Base-by-base conservation (phyloP, 2,113 vertebrate species). In the Channa argus region DNA sequence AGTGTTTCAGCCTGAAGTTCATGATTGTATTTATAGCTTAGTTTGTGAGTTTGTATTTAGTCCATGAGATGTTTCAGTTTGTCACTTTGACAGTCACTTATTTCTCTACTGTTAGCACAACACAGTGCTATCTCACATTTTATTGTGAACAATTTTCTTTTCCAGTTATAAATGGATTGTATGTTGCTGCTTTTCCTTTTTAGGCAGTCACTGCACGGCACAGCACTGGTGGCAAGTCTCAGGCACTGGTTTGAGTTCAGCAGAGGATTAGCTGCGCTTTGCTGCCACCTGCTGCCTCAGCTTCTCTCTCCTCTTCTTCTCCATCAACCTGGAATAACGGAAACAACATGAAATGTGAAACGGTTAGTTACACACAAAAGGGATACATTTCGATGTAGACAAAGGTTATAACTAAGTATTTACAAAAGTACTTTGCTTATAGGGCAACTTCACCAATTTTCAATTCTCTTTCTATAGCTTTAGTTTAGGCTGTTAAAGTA, bases 251-350 rank as follows among this genome's bases (percentile, higher is more conserved):
- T 61, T 34, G 14, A 66, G 43, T 33, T 12, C 5, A 72, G 67
- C 13, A 9, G 43, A 61, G 45, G 38, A 43, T 86, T 84, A 96
- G 82, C 90, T 96, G 77, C 95, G 94, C 66, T 95, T 96, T 80
- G 91, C 93, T 52, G 90, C 92, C 85, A 95, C 88, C 82, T 96
- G 95, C 85, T 92, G 92, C 80, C 92, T 89, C 70, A 93, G 50
- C 76, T 94, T 93, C 80, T 96, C 95, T 72, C 95, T 89, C 84
- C 93, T 94, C 91, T 96, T 96, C 90, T 96, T 96, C 91, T 96
- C 95, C 82, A 95, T 93, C 84, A 96, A 65, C 84, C 96, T 96
- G 84, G 3, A 59, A 49, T 38, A 74, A 15, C 3, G 13, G 0
- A 7, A n/a, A 6, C 2, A 50, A 14, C 14, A 5, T 50, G n/a